A percentile compares a stretch with the other conserved stretches of the same genome.
These are phyloP conservation scores for Cacatua alba DNA, from an alignment of 2,113 vertebrate species.

Conservation along the genomic window DNA sequence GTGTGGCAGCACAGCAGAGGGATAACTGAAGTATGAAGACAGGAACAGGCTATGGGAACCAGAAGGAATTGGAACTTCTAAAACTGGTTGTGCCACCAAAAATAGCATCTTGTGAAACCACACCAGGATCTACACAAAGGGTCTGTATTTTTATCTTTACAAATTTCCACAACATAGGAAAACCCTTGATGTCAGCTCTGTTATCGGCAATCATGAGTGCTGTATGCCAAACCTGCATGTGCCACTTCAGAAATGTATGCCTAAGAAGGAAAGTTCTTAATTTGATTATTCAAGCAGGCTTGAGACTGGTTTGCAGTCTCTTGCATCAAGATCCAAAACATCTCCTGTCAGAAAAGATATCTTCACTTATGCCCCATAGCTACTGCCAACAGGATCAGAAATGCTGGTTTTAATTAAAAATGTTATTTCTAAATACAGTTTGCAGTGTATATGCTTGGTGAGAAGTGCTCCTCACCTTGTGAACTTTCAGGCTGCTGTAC, in stretches of 20 bases:
- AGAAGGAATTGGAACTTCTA: background rate
- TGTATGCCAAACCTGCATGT: conserved; percentile 8
- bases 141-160: background rate
- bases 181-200: conserved; percentile 38
- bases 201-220: conserved; percentile 19
- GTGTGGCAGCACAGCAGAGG: background rate
- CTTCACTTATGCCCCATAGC: conserved; percentile 66
- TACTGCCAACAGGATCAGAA: conserved; percentile 69
- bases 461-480: conserved; percentile 55
- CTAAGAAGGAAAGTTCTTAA: conserved; percentile 57
- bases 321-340: conserved; percentile 52
- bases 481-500: conserved; percentile 44
- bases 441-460: conserved; percentile 54
- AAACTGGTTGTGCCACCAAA: background rate
- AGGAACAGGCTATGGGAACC: background rate
- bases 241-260: conserved; percentile 34
- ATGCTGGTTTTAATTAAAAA: conserved; percentile 73
- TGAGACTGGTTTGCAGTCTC: conserved; percentile 67
- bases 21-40: background rate
- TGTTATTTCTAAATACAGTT: conserved; percentile 64
- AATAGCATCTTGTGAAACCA: background rate
- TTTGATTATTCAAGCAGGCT: conserved; percentile 68
- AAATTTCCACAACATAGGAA: conserved; percentile 41
- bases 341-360: conserved; percentile 65
- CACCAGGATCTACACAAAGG: background rate